Percentiles rank a stretch among this genome's conserved stretches.
phyloP scores from a whole-genome alignment of 1,140 invertebrate species.

The Papilio machaon region DNA sequence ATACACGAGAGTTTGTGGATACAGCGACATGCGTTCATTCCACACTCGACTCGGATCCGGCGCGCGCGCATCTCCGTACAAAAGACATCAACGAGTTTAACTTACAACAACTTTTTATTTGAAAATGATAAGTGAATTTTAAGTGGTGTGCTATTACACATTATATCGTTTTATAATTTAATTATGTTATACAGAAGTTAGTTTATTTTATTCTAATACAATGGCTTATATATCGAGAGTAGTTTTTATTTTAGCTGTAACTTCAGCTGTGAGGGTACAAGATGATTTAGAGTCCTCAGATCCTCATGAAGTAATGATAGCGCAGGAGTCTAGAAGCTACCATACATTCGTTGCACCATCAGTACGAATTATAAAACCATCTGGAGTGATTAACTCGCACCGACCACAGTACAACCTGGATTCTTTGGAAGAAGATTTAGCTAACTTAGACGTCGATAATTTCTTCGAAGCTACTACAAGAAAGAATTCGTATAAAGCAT shows the following conservation, averaged over 20 bases:
- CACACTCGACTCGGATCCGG: constrained; percentile 53
- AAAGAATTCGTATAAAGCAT: constrained; percentile 62
- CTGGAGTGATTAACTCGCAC: constrained; percentile 75
- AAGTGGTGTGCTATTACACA: constrained; percentile 41
- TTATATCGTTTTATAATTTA: constrained; percentile 40
- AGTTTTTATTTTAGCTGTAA: constrained; percentile 45
- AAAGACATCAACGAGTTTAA: constrained; percentile 45
- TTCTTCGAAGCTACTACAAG: constrained; percentile 54
- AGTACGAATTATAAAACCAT: constrained; percentile 68
- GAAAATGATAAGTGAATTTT: constrained; percentile 47
- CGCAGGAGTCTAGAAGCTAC: constrained; percentile 71
- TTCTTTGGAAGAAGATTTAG: constrained; percentile 61
- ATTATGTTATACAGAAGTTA: constrained; percentile 34
- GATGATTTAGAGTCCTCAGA: constrained; percentile 67
- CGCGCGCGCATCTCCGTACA: constrained; percentile 60
- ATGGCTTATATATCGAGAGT: constrained; percentile 52
- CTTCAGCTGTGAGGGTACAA: constrained; percentile 39
- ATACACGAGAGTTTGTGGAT: constrained; percentile 59
- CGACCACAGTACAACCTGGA: constrained; percentile 76
- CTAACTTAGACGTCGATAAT: constrained; percentile 48
- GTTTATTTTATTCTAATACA: constrained; percentile 32
- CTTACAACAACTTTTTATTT: constrained; percentile 2
- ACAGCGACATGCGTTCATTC: constrained; percentile 63
- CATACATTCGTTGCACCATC: constrained; percentile 67
- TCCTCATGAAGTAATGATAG: constrained; percentile 69